Percentiles rank a stretch among this genome's conserved stretches.
Evolutionary conservation across 2,888 invertebrate species (phyloP).

Genomic region (Bembecia ichneumoniformis): DNA sequence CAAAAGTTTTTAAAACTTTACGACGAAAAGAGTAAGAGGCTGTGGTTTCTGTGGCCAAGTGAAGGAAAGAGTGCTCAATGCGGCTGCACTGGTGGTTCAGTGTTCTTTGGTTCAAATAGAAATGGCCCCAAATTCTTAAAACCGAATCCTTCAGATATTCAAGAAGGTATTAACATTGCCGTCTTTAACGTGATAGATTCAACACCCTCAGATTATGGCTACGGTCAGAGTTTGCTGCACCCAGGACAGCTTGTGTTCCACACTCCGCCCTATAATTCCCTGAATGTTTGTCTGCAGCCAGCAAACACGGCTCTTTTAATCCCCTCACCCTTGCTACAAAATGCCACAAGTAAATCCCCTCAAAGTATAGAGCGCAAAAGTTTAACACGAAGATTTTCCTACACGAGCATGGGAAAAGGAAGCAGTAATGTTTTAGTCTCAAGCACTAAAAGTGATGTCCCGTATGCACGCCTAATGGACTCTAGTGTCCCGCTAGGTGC

Average conservation of each 20-base stretch:
- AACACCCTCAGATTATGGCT: conserved; percentile 87
- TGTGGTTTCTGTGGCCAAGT: conserved; percentile 95
- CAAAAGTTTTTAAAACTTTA: conserved; percentile 87
- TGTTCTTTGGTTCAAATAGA: conserved; percentile 93
- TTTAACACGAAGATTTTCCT: conserved; percentile 62
- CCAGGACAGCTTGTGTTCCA: conserved; percentile 90
- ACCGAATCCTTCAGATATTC: conserved; percentile 83
- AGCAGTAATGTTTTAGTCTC: conserved; percentile 54
- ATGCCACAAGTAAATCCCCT: conserved; percentile 45
- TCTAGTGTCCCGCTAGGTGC: conserved; percentile 69
- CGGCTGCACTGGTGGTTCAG: conserved; percentile 95
- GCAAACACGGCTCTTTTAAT: conserved; percentile 56
- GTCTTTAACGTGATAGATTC: conserved; percentile 80
- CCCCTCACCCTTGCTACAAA: conserved; percentile 58
- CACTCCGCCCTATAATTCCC: conserved; percentile 87
- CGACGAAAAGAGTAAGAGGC: conserved; percentile 86
- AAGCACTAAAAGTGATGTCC: conserved; percentile 77
- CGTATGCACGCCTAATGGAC: conserved; percentile 85
- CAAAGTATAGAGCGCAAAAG: conserved; percentile 52
- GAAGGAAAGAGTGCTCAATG: conserved; percentile 83
- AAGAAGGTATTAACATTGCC: conserved; percentile 87
- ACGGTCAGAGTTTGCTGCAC: conserved; percentile 94
- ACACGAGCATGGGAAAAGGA: conserved; percentile 61
- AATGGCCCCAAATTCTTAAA: conserved; percentile 92
- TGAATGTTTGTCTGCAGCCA: conserved; percentile 83